Conservation (phyloP, 2,797 vertebrate species). For the Vireo griseus region DNA sequence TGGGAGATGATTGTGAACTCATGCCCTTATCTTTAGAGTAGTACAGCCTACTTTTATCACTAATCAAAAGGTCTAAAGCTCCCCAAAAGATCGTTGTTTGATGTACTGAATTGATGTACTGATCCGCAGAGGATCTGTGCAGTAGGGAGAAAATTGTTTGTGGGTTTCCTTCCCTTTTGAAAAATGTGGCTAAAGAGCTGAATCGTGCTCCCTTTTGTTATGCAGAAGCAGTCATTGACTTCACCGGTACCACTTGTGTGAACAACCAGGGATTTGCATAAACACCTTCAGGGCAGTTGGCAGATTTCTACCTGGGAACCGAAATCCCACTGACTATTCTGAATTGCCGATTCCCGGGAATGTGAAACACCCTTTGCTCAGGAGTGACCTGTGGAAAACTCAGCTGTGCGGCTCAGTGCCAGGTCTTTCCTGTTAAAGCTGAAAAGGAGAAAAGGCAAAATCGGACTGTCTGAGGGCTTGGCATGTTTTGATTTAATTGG, state of each 20-base stretch:
- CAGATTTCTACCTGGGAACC: neutral
- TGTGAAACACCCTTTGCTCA: neutral
- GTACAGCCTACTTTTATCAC: neutral
- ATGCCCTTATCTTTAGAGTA: neutral
- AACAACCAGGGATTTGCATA: neutral
- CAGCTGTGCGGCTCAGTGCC: neutral
- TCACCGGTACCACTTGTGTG: neutral
- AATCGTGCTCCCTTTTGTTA: neutral
- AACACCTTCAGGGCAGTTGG: neutral
- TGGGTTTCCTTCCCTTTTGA: neutral
- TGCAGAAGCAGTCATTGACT: neutral
- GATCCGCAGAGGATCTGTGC: neutral
- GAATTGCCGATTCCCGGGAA: neutral
- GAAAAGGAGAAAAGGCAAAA: neutral
- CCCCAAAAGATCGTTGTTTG: neutral
- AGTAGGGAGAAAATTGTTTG: neutral
- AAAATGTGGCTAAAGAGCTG: neutral
- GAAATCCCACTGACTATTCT: neutral
- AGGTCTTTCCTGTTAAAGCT: neutral
- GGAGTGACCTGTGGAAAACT: neutral
- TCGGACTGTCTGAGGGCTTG: neutral
- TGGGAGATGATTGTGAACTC: neutral
- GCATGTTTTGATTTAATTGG: neutral
- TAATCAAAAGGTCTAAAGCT: neutral
- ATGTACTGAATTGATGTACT: neutral